These are phyloP conservation scores for Lagocephalus sceleratus DNA, from an alignment of 2,797 vertebrate species.

Conservation along the genomic window DNA sequence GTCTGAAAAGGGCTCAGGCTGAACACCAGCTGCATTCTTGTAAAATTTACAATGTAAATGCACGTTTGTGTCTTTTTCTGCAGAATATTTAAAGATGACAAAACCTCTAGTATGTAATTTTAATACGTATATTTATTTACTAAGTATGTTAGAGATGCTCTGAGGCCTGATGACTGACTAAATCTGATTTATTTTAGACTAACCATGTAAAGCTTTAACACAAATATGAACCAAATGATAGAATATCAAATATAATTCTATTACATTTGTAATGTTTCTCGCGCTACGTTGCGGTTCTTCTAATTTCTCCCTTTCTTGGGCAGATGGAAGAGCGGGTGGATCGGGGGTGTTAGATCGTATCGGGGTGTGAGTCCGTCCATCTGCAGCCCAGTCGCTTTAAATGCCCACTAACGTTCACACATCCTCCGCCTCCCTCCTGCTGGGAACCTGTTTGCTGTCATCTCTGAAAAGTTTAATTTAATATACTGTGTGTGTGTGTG, in stretches of 20 bases:
- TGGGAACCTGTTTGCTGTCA: constrained; percentile 30
- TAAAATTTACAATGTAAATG: too few relatives aligned
- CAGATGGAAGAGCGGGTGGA: constrained; percentile 42
- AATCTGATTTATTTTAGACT: neutral
- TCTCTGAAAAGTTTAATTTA: constrained; percentile 9
- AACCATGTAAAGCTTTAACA: neutral
- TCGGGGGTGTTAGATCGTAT: constrained; percentile 29
- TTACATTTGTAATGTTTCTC: neutral
- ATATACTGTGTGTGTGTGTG: constrained; percentile 3
- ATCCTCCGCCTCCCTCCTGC: constrained; percentile 36
- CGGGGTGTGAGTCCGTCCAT: constrained; percentile 38
- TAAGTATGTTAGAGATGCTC: too few relatives aligned
- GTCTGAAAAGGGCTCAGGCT: neutral
- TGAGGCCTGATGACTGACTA: neutral
- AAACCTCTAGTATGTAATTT: neutral
- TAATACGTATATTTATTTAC: too few relatives aligned
- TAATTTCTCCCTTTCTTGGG: constrained; percentile 17
- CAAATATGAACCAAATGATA: neutral
- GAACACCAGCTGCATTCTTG: too few relatives aligned
- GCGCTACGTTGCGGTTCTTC: neutral
- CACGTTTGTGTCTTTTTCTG: neutral
- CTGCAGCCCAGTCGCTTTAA: constrained; percentile 50
- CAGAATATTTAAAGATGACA: neutral
- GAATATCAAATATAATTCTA: neutral
- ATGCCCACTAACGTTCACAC: constrained; percentile 48